Evolutionary conservation across 2,888 invertebrate genomes (phyloP).

Genomic region (Phytoseiulus persimilis): DNA sequence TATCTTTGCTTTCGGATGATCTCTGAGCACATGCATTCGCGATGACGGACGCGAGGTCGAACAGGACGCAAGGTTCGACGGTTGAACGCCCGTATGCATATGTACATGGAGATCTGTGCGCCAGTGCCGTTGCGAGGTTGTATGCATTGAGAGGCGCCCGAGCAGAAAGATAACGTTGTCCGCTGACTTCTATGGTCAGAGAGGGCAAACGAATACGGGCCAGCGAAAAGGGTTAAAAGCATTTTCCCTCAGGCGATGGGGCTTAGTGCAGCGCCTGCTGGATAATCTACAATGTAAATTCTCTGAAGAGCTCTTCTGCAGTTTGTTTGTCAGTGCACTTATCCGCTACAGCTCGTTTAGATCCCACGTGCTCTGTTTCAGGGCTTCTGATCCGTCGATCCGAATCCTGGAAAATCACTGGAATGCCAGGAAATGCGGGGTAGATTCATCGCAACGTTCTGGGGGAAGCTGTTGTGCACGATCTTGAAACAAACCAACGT

Average conservation of each 20-base stretch:
- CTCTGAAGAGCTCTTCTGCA: neutral
- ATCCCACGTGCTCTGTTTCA: neutral
- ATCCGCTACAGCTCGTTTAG: neutral
- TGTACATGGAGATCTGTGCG: neutral
- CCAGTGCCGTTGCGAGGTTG: neutral
- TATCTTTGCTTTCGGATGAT: neutral
- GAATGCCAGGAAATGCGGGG: no score
- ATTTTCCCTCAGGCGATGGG: neutral
- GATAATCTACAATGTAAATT: constrained; percentile 5
- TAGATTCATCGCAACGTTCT: no score
- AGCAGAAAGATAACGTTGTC: neutral
- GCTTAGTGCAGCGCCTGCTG: neutral
- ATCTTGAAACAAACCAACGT: no score
- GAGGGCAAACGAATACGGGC: neutral
- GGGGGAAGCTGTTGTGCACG: no score
- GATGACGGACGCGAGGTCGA: neutral
- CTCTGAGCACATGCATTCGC: neutral
- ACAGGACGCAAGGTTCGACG: neutral
- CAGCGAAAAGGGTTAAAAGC: neutral
- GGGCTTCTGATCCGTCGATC: no score
- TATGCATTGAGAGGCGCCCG: neutral
- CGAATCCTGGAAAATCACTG: no score
- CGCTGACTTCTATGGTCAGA: neutral
- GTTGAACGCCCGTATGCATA: neutral
- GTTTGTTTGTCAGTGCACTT: neutral